Conservation (phyloP, 2,797 vertebrate species). For the Periophthalmus magnuspinnatus region DNA sequence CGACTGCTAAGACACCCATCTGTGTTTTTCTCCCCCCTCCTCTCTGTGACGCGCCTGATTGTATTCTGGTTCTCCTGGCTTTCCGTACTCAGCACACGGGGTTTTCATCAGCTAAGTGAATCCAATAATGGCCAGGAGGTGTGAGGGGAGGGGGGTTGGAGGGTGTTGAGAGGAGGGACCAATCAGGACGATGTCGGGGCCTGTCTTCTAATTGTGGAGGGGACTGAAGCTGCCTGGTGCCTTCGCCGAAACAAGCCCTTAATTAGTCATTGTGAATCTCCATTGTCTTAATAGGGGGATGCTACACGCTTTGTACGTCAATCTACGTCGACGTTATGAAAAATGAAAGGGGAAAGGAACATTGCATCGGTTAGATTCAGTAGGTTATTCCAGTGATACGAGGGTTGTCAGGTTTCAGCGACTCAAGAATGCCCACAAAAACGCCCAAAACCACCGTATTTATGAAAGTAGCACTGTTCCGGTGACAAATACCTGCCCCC, state of each 20-base stretch:
- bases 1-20: conserved; percentile 31
- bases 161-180: conserved; percentile 18
- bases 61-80: conserved; percentile 26
- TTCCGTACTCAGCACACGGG: conserved; percentile 47
- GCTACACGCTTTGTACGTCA: too few species aligned
- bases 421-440: too few species aligned
- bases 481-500: too few species aligned
- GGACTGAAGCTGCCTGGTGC: conserved; percentile 60
- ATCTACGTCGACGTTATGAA: too few species aligned
- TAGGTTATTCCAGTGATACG: too few species aligned
- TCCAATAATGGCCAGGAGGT: conserved; percentile 62
- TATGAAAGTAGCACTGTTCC: too few species aligned
- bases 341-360: too few species aligned
- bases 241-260: conserved; percentile 70
- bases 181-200: conserved; percentile 57
- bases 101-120: conserved; percentile 62
- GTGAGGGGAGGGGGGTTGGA: not conserved
- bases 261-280: conserved; percentile 32
- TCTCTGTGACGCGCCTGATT: conserved; percentile 45
- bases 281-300: too few species aligned
- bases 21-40: conserved; percentile 22
- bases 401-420: too few species aligned
- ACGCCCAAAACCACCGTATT: too few species aligned
- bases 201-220: conserved; percentile 73
- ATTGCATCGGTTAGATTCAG: too few species aligned